These are phyloP conservation scores for Rutilus rutilus DNA, from an alignment of 2,113 vertebrate species.

Conservation along the genomic window DNA sequence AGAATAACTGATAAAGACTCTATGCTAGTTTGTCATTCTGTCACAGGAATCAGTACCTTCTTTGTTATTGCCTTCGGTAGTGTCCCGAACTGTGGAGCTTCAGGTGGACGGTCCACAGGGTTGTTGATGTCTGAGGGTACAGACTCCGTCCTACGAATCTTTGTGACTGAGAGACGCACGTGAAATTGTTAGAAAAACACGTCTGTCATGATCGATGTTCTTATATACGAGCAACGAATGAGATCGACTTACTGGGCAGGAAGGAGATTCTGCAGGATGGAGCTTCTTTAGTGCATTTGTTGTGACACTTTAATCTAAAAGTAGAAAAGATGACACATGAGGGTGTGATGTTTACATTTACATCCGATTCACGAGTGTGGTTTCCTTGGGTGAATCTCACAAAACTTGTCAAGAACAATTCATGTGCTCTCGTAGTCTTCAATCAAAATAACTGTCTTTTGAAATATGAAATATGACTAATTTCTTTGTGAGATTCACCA, in stretches of 20 bases:
- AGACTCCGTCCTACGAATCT: slow-evolving; percentile 94
- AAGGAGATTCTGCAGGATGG: slow-evolving; percentile 96
- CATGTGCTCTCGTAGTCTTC: no score
- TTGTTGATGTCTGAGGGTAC: slow-evolving; percentile 99
- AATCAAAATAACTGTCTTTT: no score
- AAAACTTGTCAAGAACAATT: neutral
- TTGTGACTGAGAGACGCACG: slow-evolving; percentile 79
- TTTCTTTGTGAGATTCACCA: no score
- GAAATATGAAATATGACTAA: no score
- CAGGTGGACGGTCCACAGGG: slow-evolving; percentile 87
- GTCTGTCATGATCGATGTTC: neutral
- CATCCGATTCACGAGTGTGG: neutral
- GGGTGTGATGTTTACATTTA: neutral
- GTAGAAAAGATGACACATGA: neutral
- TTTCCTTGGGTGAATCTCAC: neutral
- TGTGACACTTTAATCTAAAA: slow-evolving; percentile 97
- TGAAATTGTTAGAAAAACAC: slow-evolving; percentile 5
- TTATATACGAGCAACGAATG: neutral
- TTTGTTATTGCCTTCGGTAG: slow-evolving; percentile 96
- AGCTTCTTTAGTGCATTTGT: slow-evolving; percentile 98
- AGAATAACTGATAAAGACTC: neutral
- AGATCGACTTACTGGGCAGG: slow-evolving; percentile 85
- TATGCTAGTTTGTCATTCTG: neutral
- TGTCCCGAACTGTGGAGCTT: slow-evolving; percentile 91
- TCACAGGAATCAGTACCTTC: slow-evolving; percentile 80